These are phyloP conservation scores for Tiliacea aurago DNA, from an alignment of 2,888 invertebrate species.

Conservation along the genomic window DNA sequence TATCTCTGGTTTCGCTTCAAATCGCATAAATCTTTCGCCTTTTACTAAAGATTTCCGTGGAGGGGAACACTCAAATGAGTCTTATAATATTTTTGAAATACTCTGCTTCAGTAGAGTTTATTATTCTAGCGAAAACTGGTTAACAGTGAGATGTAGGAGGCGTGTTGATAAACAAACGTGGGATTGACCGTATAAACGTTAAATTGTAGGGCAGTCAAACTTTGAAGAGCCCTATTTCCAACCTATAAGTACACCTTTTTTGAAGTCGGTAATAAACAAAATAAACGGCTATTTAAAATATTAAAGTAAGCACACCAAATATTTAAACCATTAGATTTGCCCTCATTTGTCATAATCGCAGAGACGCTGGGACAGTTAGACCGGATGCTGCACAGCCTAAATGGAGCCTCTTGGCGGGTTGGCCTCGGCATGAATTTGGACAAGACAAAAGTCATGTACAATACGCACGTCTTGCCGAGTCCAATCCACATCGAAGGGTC, in stretches of 20 bases:
- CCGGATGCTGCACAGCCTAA: too few species aligned
- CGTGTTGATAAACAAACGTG: not conserved
- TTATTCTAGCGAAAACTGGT: not conserved
- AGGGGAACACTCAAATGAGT: constrained; percentile 84
- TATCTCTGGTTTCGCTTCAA: constrained; percentile 92
- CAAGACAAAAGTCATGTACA: too few species aligned
- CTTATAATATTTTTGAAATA: not conserved
- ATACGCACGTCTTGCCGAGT: too few species aligned
- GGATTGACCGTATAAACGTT: not conserved
- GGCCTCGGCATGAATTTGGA: too few species aligned
- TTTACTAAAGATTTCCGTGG: constrained; percentile 95
- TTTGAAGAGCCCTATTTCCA: not conserved
- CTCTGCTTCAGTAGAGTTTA: not conserved
- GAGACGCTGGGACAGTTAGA: too few species aligned
- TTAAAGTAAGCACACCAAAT: not conserved
- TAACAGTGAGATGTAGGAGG: not conserved
- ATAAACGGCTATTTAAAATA: not conserved
- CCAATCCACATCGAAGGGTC: too few species aligned
- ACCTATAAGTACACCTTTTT: not conserved
- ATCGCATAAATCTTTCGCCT: constrained; percentile 94
- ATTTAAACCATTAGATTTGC: not conserved
- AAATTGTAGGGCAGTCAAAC: not conserved
- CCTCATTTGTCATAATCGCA: too few species aligned
- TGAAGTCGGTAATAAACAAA: not conserved
- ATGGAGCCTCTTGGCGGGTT: too few species aligned